These are phyloP conservation scores for Lumbricus terrestris DNA, from an alignment of 2,888 invertebrate species.

Conservation along the genomic window DNA sequence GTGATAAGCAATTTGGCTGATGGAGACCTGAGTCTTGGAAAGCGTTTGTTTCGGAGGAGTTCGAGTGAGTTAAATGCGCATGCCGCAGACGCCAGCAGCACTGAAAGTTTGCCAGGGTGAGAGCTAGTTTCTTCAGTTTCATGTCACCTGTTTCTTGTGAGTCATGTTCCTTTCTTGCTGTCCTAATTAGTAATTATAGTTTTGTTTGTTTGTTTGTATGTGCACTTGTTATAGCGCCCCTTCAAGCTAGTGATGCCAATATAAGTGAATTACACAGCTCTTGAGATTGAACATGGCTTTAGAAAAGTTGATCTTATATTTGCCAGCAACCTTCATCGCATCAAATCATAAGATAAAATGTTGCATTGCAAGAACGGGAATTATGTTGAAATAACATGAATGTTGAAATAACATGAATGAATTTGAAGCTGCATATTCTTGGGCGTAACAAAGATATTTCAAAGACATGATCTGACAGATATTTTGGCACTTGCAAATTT, in stretches of 20 bases:
- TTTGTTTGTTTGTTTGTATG: no score
- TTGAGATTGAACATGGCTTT: background rate
- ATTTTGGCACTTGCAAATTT: background rate
- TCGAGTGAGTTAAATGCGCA: background rate
- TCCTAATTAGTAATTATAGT: background rate
- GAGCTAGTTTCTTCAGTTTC: constrained; percentile 27
- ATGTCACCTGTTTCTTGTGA: background rate
- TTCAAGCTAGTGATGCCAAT: no score
- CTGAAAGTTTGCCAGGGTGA: constrained; percentile 55
- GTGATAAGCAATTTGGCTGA: constrained; percentile 24
- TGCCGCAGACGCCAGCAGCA: constrained; percentile 38
- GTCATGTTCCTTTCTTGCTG: background rate
- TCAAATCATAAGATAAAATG: background rate
- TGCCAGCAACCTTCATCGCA: background rate
- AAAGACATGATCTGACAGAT: no score
- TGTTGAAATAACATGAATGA: background rate
- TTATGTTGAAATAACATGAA: background rate
- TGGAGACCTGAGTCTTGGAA: constrained; percentile 14
- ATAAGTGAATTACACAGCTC: background rate
- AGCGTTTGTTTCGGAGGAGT: background rate
- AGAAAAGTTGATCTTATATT: background rate
- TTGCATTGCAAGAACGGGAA: background rate
- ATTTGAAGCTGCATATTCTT: no score
- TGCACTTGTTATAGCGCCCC: no score
- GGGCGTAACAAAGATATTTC: background rate